Evolutionary conservation across 1,140 invertebrate species (phyloP).

Genomic region (Caenorhabditis inopinata): DNA sequence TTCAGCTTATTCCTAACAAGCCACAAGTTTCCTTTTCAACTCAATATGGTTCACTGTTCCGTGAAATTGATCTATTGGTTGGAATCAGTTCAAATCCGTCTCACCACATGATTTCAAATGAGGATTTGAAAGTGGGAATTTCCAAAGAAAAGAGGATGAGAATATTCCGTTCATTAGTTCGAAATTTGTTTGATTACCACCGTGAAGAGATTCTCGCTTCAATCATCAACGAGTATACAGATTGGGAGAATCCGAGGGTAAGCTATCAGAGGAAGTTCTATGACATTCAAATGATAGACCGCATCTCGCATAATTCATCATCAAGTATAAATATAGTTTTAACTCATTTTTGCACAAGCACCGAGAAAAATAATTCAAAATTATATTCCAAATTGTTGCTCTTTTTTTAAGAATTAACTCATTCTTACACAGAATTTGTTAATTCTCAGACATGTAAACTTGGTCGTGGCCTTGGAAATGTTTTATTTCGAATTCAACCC

Average conservation of each 20-base stretch:
- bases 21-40: slow-evolving; percentile 63
- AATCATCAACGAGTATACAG: slow-evolving; percentile 93
- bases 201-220: slow-evolving; percentile 95
- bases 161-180: slow-evolving; percentile 72
- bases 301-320: too few relatives aligned
- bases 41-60: slow-evolving; percentile 62
- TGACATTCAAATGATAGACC: too few relatives aligned
- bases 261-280: slow-evolving; percentile 10
- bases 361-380: too few relatives aligned
- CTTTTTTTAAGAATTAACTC: too few relatives aligned
- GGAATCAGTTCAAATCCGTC: slow-evolving; percentile 88
- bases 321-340: too few relatives aligned
- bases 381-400: too few relatives aligned
- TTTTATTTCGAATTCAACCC: too few relatives aligned
- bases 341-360: too few relatives aligned
- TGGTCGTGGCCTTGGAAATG: too few relatives aligned
- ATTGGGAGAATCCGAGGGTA: slow-evolving; percentile 81
- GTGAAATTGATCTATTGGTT: slow-evolving; percentile 78
- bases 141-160: slow-evolving; percentile 77
- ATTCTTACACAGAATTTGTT: too few relatives aligned
- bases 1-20: slow-evolving; percentile 66
- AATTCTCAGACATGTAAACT: too few relatives aligned
- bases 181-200: slow-evolving; percentile 78
- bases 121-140: slow-evolving; percentile 87
- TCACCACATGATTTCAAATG: slow-evolving; percentile 81